phyloP scores from a whole-genome alignment of 2,113 vertebrate species.

The Neodontobutis hainanensis region DNA sequence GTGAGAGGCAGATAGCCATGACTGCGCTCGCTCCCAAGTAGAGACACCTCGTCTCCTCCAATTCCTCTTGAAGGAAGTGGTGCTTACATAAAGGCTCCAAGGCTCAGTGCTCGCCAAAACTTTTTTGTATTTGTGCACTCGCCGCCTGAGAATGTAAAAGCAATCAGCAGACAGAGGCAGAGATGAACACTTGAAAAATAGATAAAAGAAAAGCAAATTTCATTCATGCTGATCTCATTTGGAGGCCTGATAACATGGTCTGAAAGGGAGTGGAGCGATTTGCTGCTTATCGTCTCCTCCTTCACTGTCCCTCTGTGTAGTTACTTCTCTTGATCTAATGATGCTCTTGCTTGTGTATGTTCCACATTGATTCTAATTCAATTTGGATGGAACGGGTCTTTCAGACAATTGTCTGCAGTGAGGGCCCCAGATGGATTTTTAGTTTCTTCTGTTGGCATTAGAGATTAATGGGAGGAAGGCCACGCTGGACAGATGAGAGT shows the following conservation, averaged over 20 bases:
- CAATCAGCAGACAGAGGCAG: constrained; percentile 13
- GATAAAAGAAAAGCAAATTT: constrained; percentile 18
- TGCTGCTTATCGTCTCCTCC: constrained; percentile 45
- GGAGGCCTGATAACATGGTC: constrained; percentile 35
- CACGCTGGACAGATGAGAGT: constrained; percentile 58
- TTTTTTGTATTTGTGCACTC: constrained; percentile 11
- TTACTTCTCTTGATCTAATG: constrained; percentile 66
- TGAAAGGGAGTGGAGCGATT: constrained; percentile 45
- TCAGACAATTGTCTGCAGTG: constrained; percentile 79
- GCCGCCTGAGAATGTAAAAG: constrained; percentile 17
- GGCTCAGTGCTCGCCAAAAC: constrained; percentile 22
- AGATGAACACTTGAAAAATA: constrained; percentile 26
- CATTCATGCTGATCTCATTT: constrained; percentile 34
- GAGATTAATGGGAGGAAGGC: constrained; percentile 77
- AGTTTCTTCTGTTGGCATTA: constrained; percentile 68
- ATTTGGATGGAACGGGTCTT: constrained; percentile 78
- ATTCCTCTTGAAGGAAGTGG: constrained; percentile 36
- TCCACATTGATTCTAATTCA: constrained; percentile 80
- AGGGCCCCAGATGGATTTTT: constrained; percentile 78
- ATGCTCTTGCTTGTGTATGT: constrained; percentile 74
- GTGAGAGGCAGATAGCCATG: not conserved
- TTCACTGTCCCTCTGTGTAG: constrained; percentile 55
- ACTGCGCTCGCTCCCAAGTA: not conserved
- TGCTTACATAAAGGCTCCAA: constrained; percentile 38
- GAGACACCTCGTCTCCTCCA: constrained; percentile 20